A percentile compares a stretch with the other conserved stretches of the same genome.
phyloP scores from a whole-genome alignment of 2,797 vertebrate genomes.

The Oceanodroma leucorhoa region DNA sequence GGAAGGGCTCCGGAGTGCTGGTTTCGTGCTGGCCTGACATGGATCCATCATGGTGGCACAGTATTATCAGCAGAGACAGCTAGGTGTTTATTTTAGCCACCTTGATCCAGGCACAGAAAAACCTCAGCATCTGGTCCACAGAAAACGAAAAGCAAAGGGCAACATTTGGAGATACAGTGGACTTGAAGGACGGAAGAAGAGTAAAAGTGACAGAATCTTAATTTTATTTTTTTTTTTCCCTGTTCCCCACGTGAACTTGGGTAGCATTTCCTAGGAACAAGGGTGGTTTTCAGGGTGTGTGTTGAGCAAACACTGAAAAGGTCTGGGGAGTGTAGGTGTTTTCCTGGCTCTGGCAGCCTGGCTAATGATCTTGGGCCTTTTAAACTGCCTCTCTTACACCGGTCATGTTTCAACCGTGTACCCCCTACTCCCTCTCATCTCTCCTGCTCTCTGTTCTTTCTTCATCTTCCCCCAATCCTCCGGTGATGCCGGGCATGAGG shows the following conservation, averaged over 20 bases:
- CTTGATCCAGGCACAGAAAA: neutral
- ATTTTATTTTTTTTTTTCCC: neutral
- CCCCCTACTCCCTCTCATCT: neutral
- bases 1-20: neutral
- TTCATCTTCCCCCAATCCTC: neutral
- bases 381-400: neutral
- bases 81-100: neutral
- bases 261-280: neutral
- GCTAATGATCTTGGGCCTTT: neutral
- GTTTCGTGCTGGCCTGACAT: neutral
- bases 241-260: neutral
- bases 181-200: neutral
- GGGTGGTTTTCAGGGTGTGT: neutral
- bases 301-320: neutral
- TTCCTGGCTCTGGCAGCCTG: neutral
- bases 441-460: neutral
- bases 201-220: neutral
- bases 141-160: neutral
- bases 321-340: neutral
- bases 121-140: neutral
- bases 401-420: neutral
- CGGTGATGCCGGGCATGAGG: neutral
- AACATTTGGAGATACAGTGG: neutral
- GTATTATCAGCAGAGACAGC: neutral
- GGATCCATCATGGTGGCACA: neutral